These are phyloP conservation scores for Lepetodrilus schrolli DNA, from an alignment of 2,888 invertebrate species.

Conservation along the genomic window DNA sequence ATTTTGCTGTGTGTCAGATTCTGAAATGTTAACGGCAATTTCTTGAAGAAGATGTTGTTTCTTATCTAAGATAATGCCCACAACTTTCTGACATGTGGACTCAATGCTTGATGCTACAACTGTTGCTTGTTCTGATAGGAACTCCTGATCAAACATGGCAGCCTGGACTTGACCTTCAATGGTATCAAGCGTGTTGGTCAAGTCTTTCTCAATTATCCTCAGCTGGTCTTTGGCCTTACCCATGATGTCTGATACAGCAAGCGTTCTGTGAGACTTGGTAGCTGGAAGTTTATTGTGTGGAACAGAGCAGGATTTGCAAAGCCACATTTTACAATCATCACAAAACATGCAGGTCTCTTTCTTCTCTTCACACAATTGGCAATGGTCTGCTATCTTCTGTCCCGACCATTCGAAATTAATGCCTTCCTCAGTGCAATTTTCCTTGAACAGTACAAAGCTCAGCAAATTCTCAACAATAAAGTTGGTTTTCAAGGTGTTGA, in stretches of 20 bases:
- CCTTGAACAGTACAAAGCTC: conserved; percentile 33
- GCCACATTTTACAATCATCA: conserved; percentile 39
- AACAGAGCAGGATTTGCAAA: conserved; percentile 39
- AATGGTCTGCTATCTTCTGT: conserved; percentile 2
- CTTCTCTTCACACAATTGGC: conserved; percentile 33
- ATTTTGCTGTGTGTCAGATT: neutral
- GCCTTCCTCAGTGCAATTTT: neutral
- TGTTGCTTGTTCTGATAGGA: conserved; percentile 31
- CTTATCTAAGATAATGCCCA: conserved; percentile 34
- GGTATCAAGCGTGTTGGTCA: conserved; percentile 1
- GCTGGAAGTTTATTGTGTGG: conserved; percentile 39
- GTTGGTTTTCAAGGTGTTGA: conserved; percentile 39
- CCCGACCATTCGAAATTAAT: neutral
- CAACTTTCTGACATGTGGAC: conserved; percentile 28
- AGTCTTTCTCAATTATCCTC: conserved; percentile 28
- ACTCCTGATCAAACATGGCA: conserved; percentile 13
- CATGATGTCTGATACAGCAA: conserved; percentile 30
- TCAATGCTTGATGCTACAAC: conserved; percentile 27
- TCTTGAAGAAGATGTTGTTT: neutral
- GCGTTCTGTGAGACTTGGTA: conserved; percentile 33
- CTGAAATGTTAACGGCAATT: neutral
- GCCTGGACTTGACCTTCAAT: conserved; percentile 32
- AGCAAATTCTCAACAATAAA: conserved; percentile 38
- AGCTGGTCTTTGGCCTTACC: conserved; percentile 32
- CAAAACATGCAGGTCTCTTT: conserved; percentile 31